Conservation (phyloP, 2,888 invertebrate genomes). For the Mylabris sibirica region DNA sequence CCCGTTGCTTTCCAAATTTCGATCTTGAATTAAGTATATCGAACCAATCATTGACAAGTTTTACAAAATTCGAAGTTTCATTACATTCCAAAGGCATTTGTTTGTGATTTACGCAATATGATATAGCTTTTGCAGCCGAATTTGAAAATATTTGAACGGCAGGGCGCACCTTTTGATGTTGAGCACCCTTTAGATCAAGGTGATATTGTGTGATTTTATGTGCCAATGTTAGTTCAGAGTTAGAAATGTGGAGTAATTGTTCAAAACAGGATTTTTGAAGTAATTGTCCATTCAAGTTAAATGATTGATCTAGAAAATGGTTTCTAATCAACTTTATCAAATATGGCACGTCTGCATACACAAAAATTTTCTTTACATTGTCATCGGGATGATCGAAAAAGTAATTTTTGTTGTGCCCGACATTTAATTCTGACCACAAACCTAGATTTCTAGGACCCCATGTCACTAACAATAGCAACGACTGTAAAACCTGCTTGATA, state of each 20-base stretch:
- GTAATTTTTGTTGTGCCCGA: conserved; percentile 34
- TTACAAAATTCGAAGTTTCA: no score
- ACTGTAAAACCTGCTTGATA: conserved; percentile 39
- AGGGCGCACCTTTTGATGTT: conserved; percentile 38
- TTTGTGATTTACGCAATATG: no score
- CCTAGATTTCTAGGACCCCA: conserved; percentile 36
- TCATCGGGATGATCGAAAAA: conserved; percentile 36
- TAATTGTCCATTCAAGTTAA: conserved; percentile 18
- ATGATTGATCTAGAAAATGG: conserved; percentile 37
- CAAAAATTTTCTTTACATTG: conserved; percentile 34
- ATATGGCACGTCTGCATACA: conserved; percentile 41
- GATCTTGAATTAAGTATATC: no score
- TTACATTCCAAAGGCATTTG: no score
- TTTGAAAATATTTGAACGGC: conserved; percentile 38
- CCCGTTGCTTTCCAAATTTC: no score
- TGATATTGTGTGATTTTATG: conserved; percentile 39
- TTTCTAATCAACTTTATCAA: conserved; percentile 42
- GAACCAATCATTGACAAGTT: no score
- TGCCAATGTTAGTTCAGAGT: conserved; percentile 36
- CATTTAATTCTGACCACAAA: conserved; percentile 35
- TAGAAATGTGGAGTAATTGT: conserved; percentile 25
- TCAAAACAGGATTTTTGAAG: no score
- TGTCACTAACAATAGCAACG: conserved; percentile 41
- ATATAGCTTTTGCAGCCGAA: conserved; percentile 32
- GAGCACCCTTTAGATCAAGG: conserved; percentile 36